Percentiles rank a stretch among this genome's conserved stretches.
Evolutionary conservation across 2,888 invertebrate genomes (phyloP).

Genomic region (Xylota sylvarum): DNA sequence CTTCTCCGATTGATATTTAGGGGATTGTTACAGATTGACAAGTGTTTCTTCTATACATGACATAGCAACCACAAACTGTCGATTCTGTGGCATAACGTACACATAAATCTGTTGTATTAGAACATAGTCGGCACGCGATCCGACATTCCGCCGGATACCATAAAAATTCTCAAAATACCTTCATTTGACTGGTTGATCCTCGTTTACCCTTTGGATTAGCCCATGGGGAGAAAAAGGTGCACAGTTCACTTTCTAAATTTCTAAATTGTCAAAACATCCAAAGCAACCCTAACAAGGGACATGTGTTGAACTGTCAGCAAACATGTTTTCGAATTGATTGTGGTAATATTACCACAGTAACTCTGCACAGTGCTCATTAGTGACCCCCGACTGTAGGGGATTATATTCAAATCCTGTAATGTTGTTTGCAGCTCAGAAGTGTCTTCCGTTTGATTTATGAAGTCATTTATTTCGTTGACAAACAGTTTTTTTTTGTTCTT

Average conservation of each 20-base stretch:
- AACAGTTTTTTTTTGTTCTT: constrained; percentile 63
- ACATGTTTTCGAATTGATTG: constrained; percentile 65
- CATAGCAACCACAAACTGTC: constrained; percentile 18
- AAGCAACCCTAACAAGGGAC: constrained; percentile 69
- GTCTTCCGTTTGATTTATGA: constrained; percentile 78
- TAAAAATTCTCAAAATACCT: constrained; percentile 72
- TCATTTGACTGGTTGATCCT: constrained; percentile 38
- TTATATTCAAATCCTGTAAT: constrained; percentile 69
- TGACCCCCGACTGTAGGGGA: constrained; percentile 69
- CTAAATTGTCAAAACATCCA: constrained; percentile 39
- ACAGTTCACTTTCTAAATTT: constrained; percentile 35
- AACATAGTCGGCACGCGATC: constrained; percentile 58
- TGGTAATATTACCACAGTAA: constrained; percentile 56
- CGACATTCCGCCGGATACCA: constrained; percentile 73
- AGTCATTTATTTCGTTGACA: constrained; percentile 79
- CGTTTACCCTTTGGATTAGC: constrained; percentile 58
- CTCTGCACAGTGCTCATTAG: constrained; percentile 66
- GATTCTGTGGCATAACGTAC: background rate
- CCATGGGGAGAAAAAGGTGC: constrained; percentile 46
- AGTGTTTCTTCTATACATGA: constrained; percentile 40
- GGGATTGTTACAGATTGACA: constrained; percentile 54
- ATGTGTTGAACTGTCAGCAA: constrained; percentile 74
- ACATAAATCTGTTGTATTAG: constrained; percentile 52
- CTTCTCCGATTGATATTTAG: constrained; percentile 57
- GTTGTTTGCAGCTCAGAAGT: constrained; percentile 72